Evolutionary conservation across 1,140 invertebrate genomes (phyloP).

Genomic region (Anadara kagoshimensis): DNA sequence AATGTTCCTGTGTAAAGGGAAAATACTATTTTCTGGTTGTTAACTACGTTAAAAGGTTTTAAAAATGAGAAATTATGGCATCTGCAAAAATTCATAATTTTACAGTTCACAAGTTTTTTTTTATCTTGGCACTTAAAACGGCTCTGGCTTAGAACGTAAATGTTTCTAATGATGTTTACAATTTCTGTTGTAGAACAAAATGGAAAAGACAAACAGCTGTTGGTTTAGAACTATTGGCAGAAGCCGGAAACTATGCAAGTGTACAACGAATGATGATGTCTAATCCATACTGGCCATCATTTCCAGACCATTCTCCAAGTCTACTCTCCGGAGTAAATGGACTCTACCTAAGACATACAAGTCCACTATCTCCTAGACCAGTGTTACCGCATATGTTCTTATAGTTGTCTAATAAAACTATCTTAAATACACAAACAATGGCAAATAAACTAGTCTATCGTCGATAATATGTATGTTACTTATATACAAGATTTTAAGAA

Average conservation of each 20-base stretch:
- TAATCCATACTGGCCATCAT: slow-evolving; percentile 10
- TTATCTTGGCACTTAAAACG: too few relatives aligned
- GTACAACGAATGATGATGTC: slow-evolving; percentile 91
- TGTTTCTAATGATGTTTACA: not conserved
- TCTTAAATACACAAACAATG: not conserved
- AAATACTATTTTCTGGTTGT: too few relatives aligned
- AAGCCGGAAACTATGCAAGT: slow-evolving; percentile 95
- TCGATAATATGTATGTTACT: too few relatives aligned
- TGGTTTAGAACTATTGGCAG: slow-evolving; percentile 93
- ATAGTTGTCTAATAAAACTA: not conserved
- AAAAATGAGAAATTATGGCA: too few relatives aligned
- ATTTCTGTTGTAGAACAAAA: slow-evolving; percentile 86
- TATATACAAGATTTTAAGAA: too few relatives aligned
- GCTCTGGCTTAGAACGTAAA: too few relatives aligned
- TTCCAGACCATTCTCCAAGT: not conserved
- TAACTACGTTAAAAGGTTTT: too few relatives aligned
- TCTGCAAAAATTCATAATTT: too few relatives aligned
- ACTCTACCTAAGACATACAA: slow-evolving; percentile 5
- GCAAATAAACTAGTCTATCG: not conserved
- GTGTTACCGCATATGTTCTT: slow-evolving; percentile 12
- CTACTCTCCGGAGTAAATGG: not conserved
- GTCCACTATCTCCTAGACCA: slow-evolving; percentile 3
- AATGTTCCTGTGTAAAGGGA: too few relatives aligned
- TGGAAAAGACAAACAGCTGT: slow-evolving; percentile 99
- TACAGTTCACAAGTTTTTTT: too few relatives aligned